Evolutionary conservation across 2,113 vertebrate species (phyloP).

Genomic region (Delphinus delphis): DNA sequence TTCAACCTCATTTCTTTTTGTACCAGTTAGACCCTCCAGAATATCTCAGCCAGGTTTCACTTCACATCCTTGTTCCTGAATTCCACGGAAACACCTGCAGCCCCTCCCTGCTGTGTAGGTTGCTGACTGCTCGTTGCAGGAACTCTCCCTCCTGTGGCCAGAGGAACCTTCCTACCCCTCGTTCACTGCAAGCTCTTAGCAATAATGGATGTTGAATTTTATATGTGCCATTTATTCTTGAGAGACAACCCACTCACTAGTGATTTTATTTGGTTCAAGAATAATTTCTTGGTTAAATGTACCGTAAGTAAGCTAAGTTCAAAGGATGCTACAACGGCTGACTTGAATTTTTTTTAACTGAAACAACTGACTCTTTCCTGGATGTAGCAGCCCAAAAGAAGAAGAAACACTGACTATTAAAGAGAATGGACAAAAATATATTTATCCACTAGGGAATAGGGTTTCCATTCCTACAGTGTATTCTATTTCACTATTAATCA

Average conservation of each 20-base stretch:
- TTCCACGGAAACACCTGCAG: background rate
- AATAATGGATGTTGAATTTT: rapidly evolving
- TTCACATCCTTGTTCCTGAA: background rate
- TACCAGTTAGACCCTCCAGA: background rate
- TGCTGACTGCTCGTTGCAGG: rapidly evolving
- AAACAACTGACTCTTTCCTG: background rate
- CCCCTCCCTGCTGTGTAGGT: rapidly evolving
- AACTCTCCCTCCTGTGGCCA: background rate
- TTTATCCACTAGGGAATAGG: background rate
- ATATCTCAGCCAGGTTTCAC: rapidly evolving
- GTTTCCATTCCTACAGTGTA: background rate
- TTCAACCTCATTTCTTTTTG: background rate
- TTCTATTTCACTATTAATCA: background rate
- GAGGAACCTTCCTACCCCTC: rapidly evolving
- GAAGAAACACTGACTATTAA: background rate
- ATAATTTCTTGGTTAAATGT: background rate
- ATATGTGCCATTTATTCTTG: rapidly evolving
- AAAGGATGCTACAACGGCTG: background rate
- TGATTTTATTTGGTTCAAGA: background rate
- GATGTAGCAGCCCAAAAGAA: background rate
- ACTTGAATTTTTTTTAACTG: background rate
- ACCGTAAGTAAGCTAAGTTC: background rate
- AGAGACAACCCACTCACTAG: background rate
- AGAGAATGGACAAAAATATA: background rate
- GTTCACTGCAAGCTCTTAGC: background rate